Conservation (phyloP, 2,888 invertebrate species). For the Salpingus planirostris region DNA sequence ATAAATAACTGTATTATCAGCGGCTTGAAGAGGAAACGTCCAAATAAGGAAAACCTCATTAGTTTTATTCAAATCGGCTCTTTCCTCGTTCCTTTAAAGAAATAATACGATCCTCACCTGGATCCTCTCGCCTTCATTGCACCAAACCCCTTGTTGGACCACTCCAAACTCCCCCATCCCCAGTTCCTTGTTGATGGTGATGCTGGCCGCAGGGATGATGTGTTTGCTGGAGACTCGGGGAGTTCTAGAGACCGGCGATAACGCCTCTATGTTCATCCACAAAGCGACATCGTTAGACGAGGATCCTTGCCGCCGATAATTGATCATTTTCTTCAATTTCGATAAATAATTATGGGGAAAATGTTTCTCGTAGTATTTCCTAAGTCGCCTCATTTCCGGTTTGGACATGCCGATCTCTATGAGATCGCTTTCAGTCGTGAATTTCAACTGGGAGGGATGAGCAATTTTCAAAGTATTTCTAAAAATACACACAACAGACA, state of each 20-base stretch:
- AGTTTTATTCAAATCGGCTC: no score
- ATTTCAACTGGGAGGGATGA: slow-evolving; percentile 83
- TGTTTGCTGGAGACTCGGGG: slow-evolving; percentile 73
- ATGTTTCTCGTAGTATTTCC: slow-evolving; percentile 89
- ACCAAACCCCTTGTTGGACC: slow-evolving; percentile 97
- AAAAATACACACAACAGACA: slow-evolving; percentile 30
- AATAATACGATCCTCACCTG: slow-evolving; percentile 28
- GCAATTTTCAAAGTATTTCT: slow-evolving; percentile 84
- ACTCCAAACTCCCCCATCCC: slow-evolving; percentile 97
- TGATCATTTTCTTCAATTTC: slow-evolving; percentile 78
- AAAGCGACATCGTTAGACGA: slow-evolving; percentile 25
- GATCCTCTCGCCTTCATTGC: slow-evolving; percentile 85
- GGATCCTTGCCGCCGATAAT: slow-evolving; percentile 50
- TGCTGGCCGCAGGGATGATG: slow-evolving; percentile 73
- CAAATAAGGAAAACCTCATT: no score
- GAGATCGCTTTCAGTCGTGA: slow-evolving; percentile 88
- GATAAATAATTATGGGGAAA: slow-evolving; percentile 89
- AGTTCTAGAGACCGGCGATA: slow-evolving; percentile 37
- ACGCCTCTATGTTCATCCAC: slow-evolving; percentile 29
- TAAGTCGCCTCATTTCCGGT: slow-evolving; percentile 89
- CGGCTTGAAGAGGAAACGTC: no score
- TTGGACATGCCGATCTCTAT: slow-evolving; percentile 85
- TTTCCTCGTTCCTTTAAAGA: no score
- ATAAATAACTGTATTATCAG: no score
- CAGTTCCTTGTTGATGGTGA: slow-evolving; percentile 87